A percentile compares a stretch with the other conserved stretches of the same genome.
These are phyloP conservation scores for Odontocerum albicorne DNA, from an alignment of 2,888 invertebrate genomes.

Conservation along the genomic window DNA sequence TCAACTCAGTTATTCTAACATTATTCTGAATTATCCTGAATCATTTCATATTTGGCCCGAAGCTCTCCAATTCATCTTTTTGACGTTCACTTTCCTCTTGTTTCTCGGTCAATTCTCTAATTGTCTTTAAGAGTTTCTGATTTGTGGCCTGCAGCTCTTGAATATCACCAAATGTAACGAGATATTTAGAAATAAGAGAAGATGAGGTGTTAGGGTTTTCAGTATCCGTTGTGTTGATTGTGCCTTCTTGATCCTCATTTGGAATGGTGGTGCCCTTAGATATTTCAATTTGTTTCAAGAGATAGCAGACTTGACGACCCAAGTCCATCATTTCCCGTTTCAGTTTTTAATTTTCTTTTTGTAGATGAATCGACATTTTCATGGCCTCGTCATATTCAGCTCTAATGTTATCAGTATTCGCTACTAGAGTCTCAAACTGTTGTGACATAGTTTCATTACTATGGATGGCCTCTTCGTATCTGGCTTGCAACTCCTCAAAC, in stretches of 20 bases:
- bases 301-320: conserved; percentile 78
- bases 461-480: conserved; percentile 76
- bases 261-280: conserved; percentile 68
- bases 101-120: conserved; percentile 82
- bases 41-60: conserved; percentile 67
- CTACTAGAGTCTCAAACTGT: conserved; percentile 69
- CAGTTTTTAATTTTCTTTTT: conserved; percentile 75
- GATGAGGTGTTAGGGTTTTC: conserved; percentile 63
- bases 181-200: conserved; percentile 75
- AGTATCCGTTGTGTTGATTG: conserved; percentile 59
- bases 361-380: conserved; percentile 67
- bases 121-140: conserved; percentile 77
- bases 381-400: conserved; percentile 71
- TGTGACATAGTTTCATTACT: conserved; percentile 70
- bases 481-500: conserved; percentile 77
- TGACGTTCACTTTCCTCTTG: conserved; percentile 79
- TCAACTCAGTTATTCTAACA: conserved; percentile 74
- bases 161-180: conserved; percentile 89
- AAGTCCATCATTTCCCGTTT: conserved; percentile 80
- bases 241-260: conserved; percentile 59
- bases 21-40: conserved; percentile 65
- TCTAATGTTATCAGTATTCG: conserved; percentile 70
- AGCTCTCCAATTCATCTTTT: conserved; percentile 66
- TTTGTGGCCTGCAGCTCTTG: conserved; percentile 89
- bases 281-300: conserved; percentile 84